Base-by-base conservation (phyloP, 2,797 vertebrate species). In the Notolepis coatsorum region DNA sequence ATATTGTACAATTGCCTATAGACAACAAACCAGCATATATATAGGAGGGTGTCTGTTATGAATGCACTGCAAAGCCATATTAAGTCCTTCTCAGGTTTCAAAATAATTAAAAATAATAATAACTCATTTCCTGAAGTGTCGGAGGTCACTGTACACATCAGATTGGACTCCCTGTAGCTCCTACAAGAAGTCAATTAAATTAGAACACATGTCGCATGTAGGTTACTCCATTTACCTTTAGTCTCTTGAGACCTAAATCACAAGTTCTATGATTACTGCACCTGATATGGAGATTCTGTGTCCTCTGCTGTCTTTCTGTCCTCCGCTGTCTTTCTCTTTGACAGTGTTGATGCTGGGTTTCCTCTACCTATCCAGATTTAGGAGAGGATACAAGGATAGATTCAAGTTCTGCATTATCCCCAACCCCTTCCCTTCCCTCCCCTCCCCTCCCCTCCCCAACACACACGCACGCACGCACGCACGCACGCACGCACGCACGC, bases 221-320 rank as follows among this genome's bases (percentile, higher is more conserved):
- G n/a, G 21, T 38, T 25, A 62, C 43, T 39, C n/a, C n/a, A 28
- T 24, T 42, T 15, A n/a, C n/a, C n/a, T 43, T 23, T 21, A 43
- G 41, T 33, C 13, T 33, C 10, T 6, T 5, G 2, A 60, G 25
- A 39, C 6, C 48, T 18, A 23, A 2, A 20, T 8, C 15, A 18
- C 13, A 10, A 6, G 8, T 23, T 18, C 0, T 8, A 23, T 15
- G 15, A 41, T 54, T 18, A 9, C 4, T 25, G 65, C 82, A 93
- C 93, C 92, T 93, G 92, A 57, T 94, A 93, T n/a, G 89, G 90
- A 21, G 91, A 93, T 67, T 93, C 92, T 51, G 83, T 77, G 48
- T 80, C 73, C 54, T 93, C 91, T 65, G 80, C 17, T 28, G 72
- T 28, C 31, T 76, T 89, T 68, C 85, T 84, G 48, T 80, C 73